Evolutionary conservation across 2,113 vertebrate genomes (phyloP).

Genomic region (Sinocyclocheilus maitianheensis): DNA sequence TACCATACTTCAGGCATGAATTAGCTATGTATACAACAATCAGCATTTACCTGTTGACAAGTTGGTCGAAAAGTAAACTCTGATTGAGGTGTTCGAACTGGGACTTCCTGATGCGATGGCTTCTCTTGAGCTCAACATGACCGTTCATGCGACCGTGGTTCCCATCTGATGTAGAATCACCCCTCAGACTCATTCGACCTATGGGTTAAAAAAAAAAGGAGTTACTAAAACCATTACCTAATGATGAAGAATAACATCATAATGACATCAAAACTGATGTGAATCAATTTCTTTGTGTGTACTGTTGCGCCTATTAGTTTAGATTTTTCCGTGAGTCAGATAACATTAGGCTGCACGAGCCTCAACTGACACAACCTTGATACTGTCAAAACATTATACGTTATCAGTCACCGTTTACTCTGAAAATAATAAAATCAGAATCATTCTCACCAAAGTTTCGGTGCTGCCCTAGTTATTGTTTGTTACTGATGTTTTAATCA

Average conservation of each 20-base stretch:
- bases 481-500: no score
- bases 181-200: constrained; percentile 91
- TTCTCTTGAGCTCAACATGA: constrained; percentile 94
- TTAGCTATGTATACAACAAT: background rate
- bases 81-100: constrained; percentile 97
- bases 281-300: background rate
- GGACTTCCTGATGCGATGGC: constrained; percentile 93
- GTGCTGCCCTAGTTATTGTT: no score
- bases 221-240: background rate
- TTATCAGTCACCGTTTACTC: no score
- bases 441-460: no score
- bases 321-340: no score
- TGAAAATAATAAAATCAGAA: no score
- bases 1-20: background rate
- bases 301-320: no score
- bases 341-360: no score
- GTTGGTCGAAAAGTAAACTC: constrained; percentile 96
- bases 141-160: constrained; percentile 94
- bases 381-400: no score
- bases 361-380: no score
- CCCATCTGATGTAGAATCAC: constrained; percentile 85
- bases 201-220: constrained; percentile 56
- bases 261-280: background rate
- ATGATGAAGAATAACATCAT: background rate
- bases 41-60: constrained; percentile 90